These are phyloP conservation scores for Neocrepidodera transversa DNA, from an alignment of 2,888 invertebrate genomes.

Conservation along the genomic window DNA sequence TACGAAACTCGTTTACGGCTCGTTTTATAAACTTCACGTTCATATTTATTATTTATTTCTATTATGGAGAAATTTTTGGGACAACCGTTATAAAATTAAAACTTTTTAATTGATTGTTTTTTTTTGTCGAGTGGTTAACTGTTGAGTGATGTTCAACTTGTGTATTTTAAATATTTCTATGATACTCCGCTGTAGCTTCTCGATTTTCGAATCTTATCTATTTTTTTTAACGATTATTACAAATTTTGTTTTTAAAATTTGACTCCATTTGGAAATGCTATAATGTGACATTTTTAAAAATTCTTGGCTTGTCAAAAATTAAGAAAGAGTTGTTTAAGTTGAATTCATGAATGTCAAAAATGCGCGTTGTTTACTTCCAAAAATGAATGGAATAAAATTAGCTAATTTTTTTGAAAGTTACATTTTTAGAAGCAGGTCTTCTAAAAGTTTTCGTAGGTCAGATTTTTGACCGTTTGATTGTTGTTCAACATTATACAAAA, in stretches of 20 bases:
- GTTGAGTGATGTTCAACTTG: constrained; percentile 5
- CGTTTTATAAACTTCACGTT: too few species aligned
- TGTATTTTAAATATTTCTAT: constrained; percentile 4
- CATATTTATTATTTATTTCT: too few species aligned
- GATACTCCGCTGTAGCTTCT: constrained; percentile 2
- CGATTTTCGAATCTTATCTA: not conserved
- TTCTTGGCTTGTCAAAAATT: too few species aligned
- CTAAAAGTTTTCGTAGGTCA: constrained; percentile 16
- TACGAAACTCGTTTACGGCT: too few species aligned
- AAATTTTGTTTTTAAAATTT: not conserved
- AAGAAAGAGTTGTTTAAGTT: not conserved
- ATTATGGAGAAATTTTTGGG: not conserved
- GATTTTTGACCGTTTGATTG: constrained; percentile 15
- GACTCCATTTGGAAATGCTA: too few species aligned
- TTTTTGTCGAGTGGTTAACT: not conserved
- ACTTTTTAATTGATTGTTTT: too few species aligned
- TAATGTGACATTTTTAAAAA: too few species aligned
- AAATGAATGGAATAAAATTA: constrained; percentile 4
- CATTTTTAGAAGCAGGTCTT: constrained; percentile 15
- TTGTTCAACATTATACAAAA: constrained; percentile 9
- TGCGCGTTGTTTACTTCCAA: constrained; percentile 2
- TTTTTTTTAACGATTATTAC: not conserved
- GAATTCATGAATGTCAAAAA: constrained; percentile 1
- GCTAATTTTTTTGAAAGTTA: constrained; percentile 14
- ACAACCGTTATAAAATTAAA: not conserved